Percentiles rank a stretch among this genome's conserved stretches.
phyloP scores from a whole-genome alignment of 2,888 invertebrate genomes.

The Tanypteryx hageni region DNA sequence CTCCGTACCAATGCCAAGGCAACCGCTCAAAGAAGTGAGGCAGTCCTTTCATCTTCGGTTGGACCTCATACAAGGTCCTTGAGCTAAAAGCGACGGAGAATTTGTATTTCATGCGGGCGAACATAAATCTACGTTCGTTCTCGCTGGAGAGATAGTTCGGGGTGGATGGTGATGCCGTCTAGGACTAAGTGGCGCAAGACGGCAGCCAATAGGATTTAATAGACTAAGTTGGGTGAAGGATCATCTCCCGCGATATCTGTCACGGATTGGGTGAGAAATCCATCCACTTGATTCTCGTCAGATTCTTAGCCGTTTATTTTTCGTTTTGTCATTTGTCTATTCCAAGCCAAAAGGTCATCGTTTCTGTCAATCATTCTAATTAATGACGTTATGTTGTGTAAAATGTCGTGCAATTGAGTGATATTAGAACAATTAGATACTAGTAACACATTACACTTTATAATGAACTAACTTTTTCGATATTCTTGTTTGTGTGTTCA shows the following conservation, averaged over 20 bases:
- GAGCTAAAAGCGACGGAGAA: background rate
- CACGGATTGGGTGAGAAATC: background rate
- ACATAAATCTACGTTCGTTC: background rate
- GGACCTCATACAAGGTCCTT: background rate
- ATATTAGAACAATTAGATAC: background rate
- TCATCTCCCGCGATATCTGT: background rate
- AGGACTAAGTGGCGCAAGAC: background rate
- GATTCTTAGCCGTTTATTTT: background rate
- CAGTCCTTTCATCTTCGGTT: background rate
- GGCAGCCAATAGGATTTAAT: background rate
- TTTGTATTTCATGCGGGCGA: background rate
- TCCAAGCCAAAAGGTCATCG: constrained; percentile 5
- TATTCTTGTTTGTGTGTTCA: background rate
- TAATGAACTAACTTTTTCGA: background rate
- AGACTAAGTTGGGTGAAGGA: background rate
- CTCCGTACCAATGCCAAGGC: background rate
- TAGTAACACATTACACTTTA: background rate
- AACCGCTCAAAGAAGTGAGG: background rate
- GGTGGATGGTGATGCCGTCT: background rate
- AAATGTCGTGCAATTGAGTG: background rate
- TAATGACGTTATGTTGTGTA: background rate
- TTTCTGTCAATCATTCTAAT: background rate
- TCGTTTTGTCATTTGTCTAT: background rate
- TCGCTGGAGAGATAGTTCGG: background rate
- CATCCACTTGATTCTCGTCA: background rate